These are phyloP conservation scores for Syngnathus floridae DNA, from an alignment of 2,113 vertebrate genomes.

Conservation along the genomic window DNA sequence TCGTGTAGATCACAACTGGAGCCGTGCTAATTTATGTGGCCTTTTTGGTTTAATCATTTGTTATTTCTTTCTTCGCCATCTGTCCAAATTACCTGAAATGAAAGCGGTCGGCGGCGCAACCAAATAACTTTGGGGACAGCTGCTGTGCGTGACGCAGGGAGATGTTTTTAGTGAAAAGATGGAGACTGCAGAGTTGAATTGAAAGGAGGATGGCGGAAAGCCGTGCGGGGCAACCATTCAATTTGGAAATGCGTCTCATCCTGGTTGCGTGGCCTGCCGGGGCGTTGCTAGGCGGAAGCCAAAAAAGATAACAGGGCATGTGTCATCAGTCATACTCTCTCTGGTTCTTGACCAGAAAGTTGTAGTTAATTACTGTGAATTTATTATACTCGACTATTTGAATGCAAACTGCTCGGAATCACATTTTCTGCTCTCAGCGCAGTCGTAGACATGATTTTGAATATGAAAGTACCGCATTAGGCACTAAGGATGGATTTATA, in stretches of 20 bases:
- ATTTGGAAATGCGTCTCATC: conserved; percentile 37
- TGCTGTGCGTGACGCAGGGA: background rate
- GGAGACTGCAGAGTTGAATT: conserved; percentile 18
- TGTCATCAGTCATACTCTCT: background rate
- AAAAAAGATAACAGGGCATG: conserved; percentile 34
- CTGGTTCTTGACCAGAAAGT: background rate
- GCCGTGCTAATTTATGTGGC: conserved; percentile 33
- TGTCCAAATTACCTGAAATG: too few relatives aligned
- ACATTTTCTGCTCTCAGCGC: background rate
- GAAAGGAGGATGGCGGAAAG: conserved; percentile 1
- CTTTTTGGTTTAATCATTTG: background rate
- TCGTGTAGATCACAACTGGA: conserved; percentile 33
- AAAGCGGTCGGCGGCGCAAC: background rate
- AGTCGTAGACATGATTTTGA: conserved; percentile 2
- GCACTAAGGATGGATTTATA: background rate
- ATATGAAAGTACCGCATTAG: background rate
- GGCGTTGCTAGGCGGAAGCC: conserved; percentile 47
- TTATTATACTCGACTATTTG: background rate
- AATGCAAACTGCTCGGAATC: conserved; percentile 1
- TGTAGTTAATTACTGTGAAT: background rate
- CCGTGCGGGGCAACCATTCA: conserved; percentile 39
- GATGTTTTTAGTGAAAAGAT: background rate
- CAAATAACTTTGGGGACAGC: too few relatives aligned
- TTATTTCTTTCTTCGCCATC: background rate
- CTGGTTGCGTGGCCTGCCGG: conserved; percentile 32